Evolutionary conservation across 1,140 invertebrate species (phyloP).

Genomic region (Aphelenchoides fujianensis): DNA sequence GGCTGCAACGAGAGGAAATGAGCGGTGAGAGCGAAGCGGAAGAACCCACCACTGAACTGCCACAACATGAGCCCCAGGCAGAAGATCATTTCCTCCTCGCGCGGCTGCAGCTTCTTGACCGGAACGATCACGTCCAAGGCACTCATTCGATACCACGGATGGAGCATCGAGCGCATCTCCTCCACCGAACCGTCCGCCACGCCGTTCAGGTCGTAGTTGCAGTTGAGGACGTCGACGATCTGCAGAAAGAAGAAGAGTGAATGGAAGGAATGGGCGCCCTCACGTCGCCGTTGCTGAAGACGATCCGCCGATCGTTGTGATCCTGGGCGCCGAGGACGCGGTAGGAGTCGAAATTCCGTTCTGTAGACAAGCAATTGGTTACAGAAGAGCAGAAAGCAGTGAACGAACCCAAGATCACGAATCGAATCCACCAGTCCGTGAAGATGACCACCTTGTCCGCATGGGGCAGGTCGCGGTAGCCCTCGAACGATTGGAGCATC

Average conservation of each 20-base stretch:
- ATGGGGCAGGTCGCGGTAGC: conserved; percentile 20
- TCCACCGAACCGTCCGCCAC: not conserved
- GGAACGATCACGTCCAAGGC: conserved; percentile 9
- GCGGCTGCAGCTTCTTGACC: conserved; percentile 15
- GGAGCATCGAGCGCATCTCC: not conserved
- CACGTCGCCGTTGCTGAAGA: conserved; percentile 18
- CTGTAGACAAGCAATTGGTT: too few species aligned
- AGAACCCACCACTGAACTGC: conserved; percentile 18
- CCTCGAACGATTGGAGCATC: conserved; percentile 11
- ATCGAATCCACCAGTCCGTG: conserved; percentile 6
- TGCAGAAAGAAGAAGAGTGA: too few species aligned
- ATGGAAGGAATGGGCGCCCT: too few species aligned
- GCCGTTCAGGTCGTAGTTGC: conserved; percentile 10
- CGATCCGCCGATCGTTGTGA: conserved; percentile 5
- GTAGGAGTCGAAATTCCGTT: conserved; percentile 18
- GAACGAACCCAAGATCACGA: conserved; percentile 20
- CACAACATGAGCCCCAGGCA: conserved; percentile 19
- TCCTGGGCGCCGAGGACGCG: conserved; percentile 10
- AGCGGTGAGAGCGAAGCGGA: too few species aligned
- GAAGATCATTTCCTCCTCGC: conserved; percentile 19
- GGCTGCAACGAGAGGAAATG: too few species aligned
- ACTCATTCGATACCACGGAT: conserved; percentile 17
- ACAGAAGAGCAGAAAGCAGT: too few species aligned
- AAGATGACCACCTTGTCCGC: conserved; percentile 20
- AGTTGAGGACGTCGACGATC: conserved; percentile 16